These are phyloP conservation scores for Eristalinus sepulchralis DNA, from an alignment of 2,888 invertebrate genomes.

Conservation along the genomic window DNA sequence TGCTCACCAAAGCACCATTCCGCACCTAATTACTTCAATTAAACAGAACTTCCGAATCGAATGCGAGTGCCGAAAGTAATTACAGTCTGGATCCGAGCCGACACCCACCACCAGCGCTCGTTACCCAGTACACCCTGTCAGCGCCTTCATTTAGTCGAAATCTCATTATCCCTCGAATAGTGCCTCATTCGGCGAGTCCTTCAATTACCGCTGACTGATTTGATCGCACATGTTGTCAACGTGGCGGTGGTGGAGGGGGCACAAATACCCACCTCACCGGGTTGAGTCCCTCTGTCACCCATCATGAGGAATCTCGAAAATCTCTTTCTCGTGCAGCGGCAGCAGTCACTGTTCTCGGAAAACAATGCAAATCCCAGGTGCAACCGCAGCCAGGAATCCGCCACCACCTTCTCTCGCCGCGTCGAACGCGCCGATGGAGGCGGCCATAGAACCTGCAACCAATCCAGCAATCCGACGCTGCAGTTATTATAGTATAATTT, in stretches of 20 bases:
- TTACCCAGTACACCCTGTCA: conserved; percentile 7
- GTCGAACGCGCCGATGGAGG: background rate
- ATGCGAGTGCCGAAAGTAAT: background rate
- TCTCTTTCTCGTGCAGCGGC: background rate
- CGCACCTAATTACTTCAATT: background rate
- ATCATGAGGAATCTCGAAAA: conserved; percentile 20
- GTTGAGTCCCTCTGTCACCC: conserved; percentile 12
- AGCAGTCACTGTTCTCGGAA: background rate
- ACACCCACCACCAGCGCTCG: background rate
- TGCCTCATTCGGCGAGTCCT: conserved; percentile 48
- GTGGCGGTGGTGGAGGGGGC: conserved; percentile 1
- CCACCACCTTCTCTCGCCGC: conserved; percentile 47
- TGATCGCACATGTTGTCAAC: conserved; percentile 2
- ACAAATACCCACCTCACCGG: conserved; percentile 47
- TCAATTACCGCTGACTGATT: conserved; percentile 41
- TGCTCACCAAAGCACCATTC: background rate
- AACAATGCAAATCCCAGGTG: conserved; percentile 54
- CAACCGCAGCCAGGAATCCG: conserved; percentile 48
- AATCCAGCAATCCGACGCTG: conserved; percentile 7
- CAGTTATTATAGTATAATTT: conserved; percentile 64
- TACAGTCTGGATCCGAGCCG: background rate
- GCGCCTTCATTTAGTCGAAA: conserved; percentile 36
- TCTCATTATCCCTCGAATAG: conserved; percentile 55
- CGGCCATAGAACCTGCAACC: conserved; percentile 7
- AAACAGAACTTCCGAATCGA: background rate